phyloP scores from a whole-genome alignment of 2,113 vertebrate species.

The Tragulus kanchil region DNA sequence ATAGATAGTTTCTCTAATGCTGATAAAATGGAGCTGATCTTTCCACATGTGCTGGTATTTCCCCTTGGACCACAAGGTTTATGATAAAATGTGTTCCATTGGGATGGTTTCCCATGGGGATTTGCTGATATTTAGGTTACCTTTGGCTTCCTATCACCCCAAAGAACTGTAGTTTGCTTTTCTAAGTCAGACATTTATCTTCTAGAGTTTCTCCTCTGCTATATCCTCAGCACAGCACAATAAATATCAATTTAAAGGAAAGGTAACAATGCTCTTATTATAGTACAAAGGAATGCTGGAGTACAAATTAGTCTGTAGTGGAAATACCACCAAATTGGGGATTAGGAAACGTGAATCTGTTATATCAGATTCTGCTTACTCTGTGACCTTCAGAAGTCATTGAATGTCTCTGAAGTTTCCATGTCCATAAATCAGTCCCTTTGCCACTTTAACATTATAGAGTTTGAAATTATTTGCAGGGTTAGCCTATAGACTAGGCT shows the following conservation, averaged over 20 bases:
- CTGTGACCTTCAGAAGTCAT: conserved; percentile 38
- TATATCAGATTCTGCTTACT: conserved; percentile 10
- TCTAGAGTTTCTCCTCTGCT: not conserved
- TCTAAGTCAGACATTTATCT: conserved; percentile 4
- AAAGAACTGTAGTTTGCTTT: not conserved
- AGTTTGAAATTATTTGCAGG: conserved; percentile 30
- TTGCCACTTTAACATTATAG: not conserved
- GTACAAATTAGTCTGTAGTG: not conserved
- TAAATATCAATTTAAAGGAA: conserved; percentile 34
- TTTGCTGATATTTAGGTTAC: conserved; percentile 25
- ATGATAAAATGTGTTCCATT: conserved; percentile 32
- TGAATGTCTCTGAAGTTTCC: conserved; percentile 4
- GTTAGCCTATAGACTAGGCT: not conserved
- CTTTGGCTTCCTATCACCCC: not conserved
- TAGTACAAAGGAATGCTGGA: conserved; percentile 13
- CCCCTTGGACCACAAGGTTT: conserved; percentile 38
- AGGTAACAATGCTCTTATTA: not conserved
- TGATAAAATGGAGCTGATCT: conserved; percentile 25
- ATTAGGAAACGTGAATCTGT: not conserved
- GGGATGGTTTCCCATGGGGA: not conserved
- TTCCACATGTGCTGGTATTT: conserved; percentile 41
- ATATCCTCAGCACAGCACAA: not conserved
- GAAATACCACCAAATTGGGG: not conserved
- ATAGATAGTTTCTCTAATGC: not conserved
- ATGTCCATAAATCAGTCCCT: not conserved